Percentiles rank a stretch among this genome's conserved stretches.
phyloP scores from a whole-genome alignment of 2,888 invertebrate genomes.

The Drosophila incognita region DNA sequence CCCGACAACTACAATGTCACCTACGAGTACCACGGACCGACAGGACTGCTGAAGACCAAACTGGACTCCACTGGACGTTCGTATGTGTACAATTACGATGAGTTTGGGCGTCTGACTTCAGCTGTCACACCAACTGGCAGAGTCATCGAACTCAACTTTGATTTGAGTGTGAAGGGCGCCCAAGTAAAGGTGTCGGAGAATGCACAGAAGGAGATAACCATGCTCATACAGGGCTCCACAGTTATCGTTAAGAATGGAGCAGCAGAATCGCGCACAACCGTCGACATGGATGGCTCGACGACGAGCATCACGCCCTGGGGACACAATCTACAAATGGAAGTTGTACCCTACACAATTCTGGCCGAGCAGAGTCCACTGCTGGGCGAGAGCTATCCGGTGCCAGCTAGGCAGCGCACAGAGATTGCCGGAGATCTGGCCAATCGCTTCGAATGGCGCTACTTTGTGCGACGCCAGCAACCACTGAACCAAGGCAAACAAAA shows the following conservation, averaged over 20 bases:
- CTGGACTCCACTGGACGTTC: slow-evolving; percentile 95
- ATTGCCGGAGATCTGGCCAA: slow-evolving; percentile 96
- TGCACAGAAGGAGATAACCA: slow-evolving; percentile 92
- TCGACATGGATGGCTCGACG: slow-evolving; percentile 93
- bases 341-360: slow-evolving; percentile 94
- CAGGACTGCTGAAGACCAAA: slow-evolving; percentile 94
- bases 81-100: slow-evolving; percentile 97
- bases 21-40: slow-evolving; percentile 96
- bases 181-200: slow-evolving; percentile 94
- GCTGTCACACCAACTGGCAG: slow-evolving; percentile 98
- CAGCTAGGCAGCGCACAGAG: slow-evolving; percentile 95
- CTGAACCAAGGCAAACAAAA: slow-evolving; percentile 87
- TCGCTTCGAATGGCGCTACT: slow-evolving; percentile 98
- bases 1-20: slow-evolving; percentile 97
- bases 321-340: slow-evolving; percentile 95
- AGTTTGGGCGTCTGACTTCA: slow-evolving; percentile 95
- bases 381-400: slow-evolving; percentile 96
- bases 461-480: slow-evolving; percentile 89
- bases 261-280: slow-evolving; percentile 92
- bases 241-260: slow-evolving; percentile 93
- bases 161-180: slow-evolving; percentile 95
- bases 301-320: slow-evolving; percentile 93
- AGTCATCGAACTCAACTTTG: slow-evolving; percentile 94
- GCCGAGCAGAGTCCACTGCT: slow-evolving; percentile 94
- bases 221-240: slow-evolving; percentile 94